Evolutionary conservation across 2,797 vertebrate genomes (phyloP), one percentile per base, ranked within the genome.

Genomic region (Sebastolobus alascanus): DNA sequence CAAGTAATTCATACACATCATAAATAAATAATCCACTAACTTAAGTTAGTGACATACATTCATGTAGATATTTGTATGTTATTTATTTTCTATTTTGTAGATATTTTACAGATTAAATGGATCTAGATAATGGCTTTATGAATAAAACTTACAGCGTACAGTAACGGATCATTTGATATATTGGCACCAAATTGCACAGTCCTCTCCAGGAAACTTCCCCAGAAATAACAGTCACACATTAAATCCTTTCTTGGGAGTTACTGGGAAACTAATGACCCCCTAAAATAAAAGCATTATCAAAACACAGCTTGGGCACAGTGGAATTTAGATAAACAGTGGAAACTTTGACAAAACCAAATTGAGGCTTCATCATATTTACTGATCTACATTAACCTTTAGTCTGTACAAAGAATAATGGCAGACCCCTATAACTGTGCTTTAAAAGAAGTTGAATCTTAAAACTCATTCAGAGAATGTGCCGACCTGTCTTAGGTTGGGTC

Each of bases 251-350:
- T 25, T 27, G 1, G 54, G 38, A 68, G 1, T 77, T 73, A 31
- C n/a, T 61, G 20, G 43, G 68, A 71, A 68, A 75, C 22, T 31
- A 55, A 43, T n/a, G 43, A 56, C 6, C 52, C 31, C 52, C 27
- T 82, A 61, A 87, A 73, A 25, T 31, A 68, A 63, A 63, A 73
- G n/a, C 10, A 59, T 40, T 66, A 52, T 25, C 31, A 68, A 80
- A 66, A 71, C 67, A 31, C 37, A 33, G 12, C 12, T 43, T 43
- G 16, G 6, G 8, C 37, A 38, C 63, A 73, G 31, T 66, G 50
- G 61, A 73, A 52, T 14, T 4, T 63, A 29, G 8, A 72, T 74
- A 31, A 80, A 76, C 35, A 37, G 20, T 66, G 60, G 16, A 73
- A 77, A 79, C 63, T 64, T 22, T 56, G 16, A 55, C 16, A 22